Evolutionary conservation across 2,113 vertebrate genomes (phyloP).

Genomic region (Corydoras maculifer): DNA sequence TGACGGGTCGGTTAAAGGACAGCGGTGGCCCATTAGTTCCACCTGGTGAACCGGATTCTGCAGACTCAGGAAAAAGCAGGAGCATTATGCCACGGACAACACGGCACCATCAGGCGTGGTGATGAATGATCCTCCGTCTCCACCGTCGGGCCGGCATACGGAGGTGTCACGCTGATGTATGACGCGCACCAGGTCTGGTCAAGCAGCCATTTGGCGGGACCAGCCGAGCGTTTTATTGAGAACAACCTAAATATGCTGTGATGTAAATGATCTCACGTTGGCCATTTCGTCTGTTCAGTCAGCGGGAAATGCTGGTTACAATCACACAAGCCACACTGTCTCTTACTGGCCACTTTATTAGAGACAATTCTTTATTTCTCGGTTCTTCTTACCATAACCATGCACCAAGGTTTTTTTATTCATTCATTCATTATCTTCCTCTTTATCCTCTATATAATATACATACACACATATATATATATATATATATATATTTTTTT

Average conservation of each 20-base stretch:
- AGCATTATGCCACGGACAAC: background rate
- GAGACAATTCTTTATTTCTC: no score
- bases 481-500: no score
- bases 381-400: no score
- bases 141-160: slow-evolving; percentile 24
- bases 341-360: no score
- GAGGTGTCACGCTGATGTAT: slow-evolving; percentile 33
- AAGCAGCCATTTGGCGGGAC: slow-evolving; percentile 15
- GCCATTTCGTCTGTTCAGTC: slow-evolving; percentile 2
- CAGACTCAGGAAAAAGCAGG: slow-evolving; percentile 8
- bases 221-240: slow-evolving; percentile 7
- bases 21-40: slow-evolving; percentile 33
- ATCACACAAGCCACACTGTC: no score
- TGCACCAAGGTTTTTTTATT: no score
- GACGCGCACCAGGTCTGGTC: slow-evolving; percentile 11
- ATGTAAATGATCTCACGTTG: slow-evolving; percentile 10
- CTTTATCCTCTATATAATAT: no score
- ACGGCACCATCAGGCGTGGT: slow-evolving; percentile 8
- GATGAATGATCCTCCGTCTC: slow-evolving; percentile 29
- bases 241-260: background rate
- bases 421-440: no score
- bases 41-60: slow-evolving; percentile 29
- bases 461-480: no score
- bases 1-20: slow-evolving; percentile 21
- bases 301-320: background rate